Evolutionary conservation across 1,140 invertebrate species (phyloP).

Genomic region (Drosophila suzukii): DNA sequence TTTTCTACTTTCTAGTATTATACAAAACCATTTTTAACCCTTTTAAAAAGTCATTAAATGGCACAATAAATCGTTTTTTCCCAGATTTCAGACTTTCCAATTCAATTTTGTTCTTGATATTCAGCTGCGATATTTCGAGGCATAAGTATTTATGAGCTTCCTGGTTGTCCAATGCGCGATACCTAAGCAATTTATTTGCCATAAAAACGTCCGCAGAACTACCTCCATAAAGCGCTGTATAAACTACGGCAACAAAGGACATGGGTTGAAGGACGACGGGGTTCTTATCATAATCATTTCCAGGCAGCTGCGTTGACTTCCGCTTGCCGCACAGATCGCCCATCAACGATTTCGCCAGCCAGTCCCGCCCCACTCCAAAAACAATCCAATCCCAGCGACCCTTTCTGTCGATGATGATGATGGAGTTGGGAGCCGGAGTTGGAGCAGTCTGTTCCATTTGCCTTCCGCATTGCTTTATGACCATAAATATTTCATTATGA

Average conservation of each 20-base stretch:
- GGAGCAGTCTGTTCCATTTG: conserved; percentile 43
- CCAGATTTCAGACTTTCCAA: conserved; percentile 4
- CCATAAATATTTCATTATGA: conserved; percentile 83
- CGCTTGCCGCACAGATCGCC: conserved; percentile 51
- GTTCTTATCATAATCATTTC: conserved; percentile 80
- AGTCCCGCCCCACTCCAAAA: conserved; percentile 17
- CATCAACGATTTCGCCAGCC: conserved; percentile 19
- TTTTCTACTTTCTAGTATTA: no score
- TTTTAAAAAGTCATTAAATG: neutral
- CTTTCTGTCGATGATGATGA: conserved; percentile 57
- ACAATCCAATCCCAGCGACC: conserved; percentile 54
- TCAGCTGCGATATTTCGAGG: neutral
- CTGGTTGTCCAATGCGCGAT: conserved; percentile 42
- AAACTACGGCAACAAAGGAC: conserved; percentile 36
- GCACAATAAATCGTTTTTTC: neutral
- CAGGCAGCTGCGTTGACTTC: conserved; percentile 76
- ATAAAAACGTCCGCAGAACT: conserved; percentile 68
- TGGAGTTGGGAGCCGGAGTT: conserved; percentile 12
- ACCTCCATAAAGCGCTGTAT: conserved; percentile 40
- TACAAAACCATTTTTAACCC: no score
- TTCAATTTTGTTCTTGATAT: conserved; percentile 7
- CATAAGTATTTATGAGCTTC: conserved; percentile 18
- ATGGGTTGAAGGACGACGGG: conserved; percentile 36
- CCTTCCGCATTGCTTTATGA: conserved; percentile 77
- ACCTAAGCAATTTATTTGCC: conserved; percentile 59